These are phyloP conservation scores for Orthonyx spaldingii DNA, from an alignment of 2,113 vertebrate species.

Conservation along the genomic window DNA sequence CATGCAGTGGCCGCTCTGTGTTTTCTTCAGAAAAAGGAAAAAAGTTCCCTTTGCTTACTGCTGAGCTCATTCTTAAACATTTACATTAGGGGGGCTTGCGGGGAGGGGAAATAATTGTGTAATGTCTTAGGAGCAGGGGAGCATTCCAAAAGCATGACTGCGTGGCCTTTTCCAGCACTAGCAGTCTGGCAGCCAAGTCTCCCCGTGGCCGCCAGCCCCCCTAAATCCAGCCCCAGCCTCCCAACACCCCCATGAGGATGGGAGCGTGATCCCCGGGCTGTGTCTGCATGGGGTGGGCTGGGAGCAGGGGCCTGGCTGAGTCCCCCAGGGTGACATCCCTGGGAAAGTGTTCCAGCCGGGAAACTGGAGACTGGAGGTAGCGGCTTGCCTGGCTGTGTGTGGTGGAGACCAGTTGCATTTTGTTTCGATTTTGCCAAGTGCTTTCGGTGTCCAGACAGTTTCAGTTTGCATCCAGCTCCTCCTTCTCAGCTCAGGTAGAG, in stretches of 20 bases:
- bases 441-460: background rate
- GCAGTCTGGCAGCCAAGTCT: background rate
- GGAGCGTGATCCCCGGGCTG: rapidly evolving
- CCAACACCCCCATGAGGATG: rapidly evolving
- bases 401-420: background rate
- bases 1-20: rapidly evolving
- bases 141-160: conserved; percentile 65
- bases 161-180: background rate
- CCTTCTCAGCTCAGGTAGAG: background rate
- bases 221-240: background rate
- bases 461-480: background rate
- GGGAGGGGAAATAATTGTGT: conserved; percentile 43
- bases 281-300: background rate
- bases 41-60: background rate
- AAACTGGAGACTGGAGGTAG: background rate
- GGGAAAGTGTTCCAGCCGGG: background rate
- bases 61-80: conserved; percentile 40
- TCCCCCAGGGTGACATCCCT: background rate
- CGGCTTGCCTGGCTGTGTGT: background rate
- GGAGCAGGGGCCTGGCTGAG: background rate
- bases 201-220: background rate
- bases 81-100: conserved; percentile 3
- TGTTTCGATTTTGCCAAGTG: background rate
- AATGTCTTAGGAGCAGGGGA: conserved; percentile 44
- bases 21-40: conserved; percentile 18